Base-by-base conservation (phyloP, 2,888 invertebrate genomes). In the Watsonalla binaria region DNA sequence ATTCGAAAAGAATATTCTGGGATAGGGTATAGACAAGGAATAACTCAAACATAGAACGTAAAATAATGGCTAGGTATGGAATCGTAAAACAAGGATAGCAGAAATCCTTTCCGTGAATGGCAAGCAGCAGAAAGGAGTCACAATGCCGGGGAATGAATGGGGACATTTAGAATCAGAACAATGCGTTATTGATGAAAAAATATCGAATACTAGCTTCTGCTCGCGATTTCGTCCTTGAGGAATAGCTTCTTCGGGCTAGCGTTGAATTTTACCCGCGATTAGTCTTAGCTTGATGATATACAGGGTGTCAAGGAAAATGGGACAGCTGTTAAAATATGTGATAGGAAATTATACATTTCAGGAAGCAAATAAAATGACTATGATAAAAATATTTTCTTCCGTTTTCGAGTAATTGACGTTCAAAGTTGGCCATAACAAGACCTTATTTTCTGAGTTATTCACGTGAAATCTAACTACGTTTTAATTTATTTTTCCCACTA, bases 121-220 rank as follows among this genome's bases (percentile, higher is more conserved):
- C 56, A 34, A 68, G 66, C 65, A 66, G 69, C 71, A 76, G 74
- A 80, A 77, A 74, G 71, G 70, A 64, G 68, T 59, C 61, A 66
- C 76, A 82, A 79, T 76, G 61, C 70, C 55, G 47, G 56, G 56
- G 54, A 63, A 9, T 66, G 78, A 76, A 76, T 76, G 72, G 72
- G n/a, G 69, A 70, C 74, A 76, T 70, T 68, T 57, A 66, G 70
- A 77, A 79, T 76, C 72, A 70, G 70, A 69, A 80, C 74, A 80
- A 77, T 76, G 74, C 68, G 71, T 68, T 61, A 64, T 65, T 68
- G 65, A 62, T 61, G 61, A 62, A 55, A 61, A 53, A 52, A 59
- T 60, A 59, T 59, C 54, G 52, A 50, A 56, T 24, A 47, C 24
- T 24, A 24, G 24, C 24, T 24, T 24, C 24, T 24, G 24, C 24